A percentile compares a stretch with the other conserved stretches of the same genome.
phyloP scores from a whole-genome alignment of 2,113 vertebrate species.

The Rhizomys pruinosus region DNA sequence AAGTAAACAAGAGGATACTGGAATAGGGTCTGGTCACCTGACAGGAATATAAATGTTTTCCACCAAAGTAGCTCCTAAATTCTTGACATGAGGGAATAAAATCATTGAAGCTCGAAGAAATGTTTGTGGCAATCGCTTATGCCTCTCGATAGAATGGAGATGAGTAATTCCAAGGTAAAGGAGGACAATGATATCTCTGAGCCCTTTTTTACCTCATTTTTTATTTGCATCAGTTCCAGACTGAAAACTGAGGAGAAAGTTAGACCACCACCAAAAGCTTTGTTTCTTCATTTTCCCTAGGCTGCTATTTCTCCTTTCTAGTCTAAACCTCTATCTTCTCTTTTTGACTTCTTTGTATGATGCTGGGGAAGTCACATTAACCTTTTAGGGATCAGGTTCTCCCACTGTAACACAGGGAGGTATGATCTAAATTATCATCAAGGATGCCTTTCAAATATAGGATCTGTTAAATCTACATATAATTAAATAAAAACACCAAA shows the following conservation, averaged over 20 bases:
- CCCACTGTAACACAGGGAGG: background rate
- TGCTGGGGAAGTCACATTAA: background rate
- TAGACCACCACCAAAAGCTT: background rate
- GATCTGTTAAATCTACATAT: background rate
- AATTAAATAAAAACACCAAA: background rate
- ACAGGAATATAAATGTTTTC: background rate
- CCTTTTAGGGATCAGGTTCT: background rate
- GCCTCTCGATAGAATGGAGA: background rate
- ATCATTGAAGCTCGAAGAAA: background rate
- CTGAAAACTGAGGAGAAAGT: background rate
- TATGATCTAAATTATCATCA: background rate
- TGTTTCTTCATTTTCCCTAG: background rate
- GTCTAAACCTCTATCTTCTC: background rate
- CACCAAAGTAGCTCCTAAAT: background rate
- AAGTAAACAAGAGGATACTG: constrained; percentile 15
- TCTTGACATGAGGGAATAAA: background rate
- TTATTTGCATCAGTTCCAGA: background rate
- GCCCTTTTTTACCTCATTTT: background rate
- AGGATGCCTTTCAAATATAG: background rate
- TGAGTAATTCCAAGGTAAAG: background rate
- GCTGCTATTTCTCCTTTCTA: background rate
- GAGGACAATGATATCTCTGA: background rate
- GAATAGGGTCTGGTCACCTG: background rate
- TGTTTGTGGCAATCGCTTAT: background rate
- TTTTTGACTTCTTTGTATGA: background rate